Base-by-base conservation (phyloP, 2,888 invertebrate genomes). In the Eudemis profundana region DNA sequence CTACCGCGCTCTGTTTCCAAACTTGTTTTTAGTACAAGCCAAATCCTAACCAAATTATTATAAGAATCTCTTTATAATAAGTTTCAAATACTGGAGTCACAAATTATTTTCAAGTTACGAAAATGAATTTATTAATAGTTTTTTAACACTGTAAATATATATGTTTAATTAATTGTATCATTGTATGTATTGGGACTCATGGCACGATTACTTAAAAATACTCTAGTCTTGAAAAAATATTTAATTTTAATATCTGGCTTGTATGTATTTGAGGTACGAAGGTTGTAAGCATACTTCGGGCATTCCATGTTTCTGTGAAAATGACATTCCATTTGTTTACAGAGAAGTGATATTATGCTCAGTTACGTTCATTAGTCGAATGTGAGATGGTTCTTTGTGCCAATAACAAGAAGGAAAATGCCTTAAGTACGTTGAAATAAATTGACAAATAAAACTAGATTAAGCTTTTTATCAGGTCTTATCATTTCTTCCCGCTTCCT, bases 391-490 rank as follows among this genome's bases (percentile, higher is more conserved):
- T 85, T 84, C 82, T 82, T 90, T 89, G 91, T 92, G 92, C 92
- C 92, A 92, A 92, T 87, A 82, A 80, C 78, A 78, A 77, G 85
- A 84, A 86, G 85, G 82, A 87, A 83, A 82, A 88, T 90, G 90
- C 91, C 91, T 91, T 91, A 91, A 84, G 89, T 90, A 90, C 81
- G 87, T 90, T 89, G 60, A 65, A 57, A 60, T 65, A 85, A 90
- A 89, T 88, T 89, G 92, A 92, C 92, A 92, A 92, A 91, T 92
- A 92, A 92, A 82, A 78, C 74, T 90, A 90, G 89, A 84, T 75
- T 92, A 92, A 92, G 91, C 92, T 91, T 92, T 90, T 87, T 82
- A 85, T 72, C 67, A 69, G 63, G 83, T 78, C 65, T 86, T 87
- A 70, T 86, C 81, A 81, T 83, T 81, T 74, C 70, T 36, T 33